phyloP scores from a whole-genome alignment of 2,113 vertebrate genomes.

The Propithecus coquereli region DNA sequence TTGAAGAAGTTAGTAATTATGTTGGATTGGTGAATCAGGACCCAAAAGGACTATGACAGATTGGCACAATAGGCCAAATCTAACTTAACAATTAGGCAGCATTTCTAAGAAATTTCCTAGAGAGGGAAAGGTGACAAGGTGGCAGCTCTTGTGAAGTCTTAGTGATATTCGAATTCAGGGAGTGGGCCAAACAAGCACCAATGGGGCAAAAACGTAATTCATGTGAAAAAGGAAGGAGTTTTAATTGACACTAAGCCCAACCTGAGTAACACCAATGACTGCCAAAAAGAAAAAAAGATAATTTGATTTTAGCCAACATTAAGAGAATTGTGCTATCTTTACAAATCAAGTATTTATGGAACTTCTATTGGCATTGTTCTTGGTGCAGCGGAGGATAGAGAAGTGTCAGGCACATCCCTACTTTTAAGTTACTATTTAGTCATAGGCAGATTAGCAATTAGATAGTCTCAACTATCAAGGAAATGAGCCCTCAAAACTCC shows the following conservation, averaged over 20 bases:
- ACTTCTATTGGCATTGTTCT: background rate
- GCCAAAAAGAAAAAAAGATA: background rate
- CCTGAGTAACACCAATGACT: background rate
- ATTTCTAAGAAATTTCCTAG: background rate
- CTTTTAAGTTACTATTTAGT: background rate
- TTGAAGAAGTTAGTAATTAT: background rate
- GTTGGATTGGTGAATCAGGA: background rate
- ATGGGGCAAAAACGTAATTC: slow-evolving; percentile 3
- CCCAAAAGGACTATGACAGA: background rate
- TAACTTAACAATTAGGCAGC: background rate
- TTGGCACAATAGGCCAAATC: background rate
- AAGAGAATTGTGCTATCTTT: slow-evolving; percentile 7
- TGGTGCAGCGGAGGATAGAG: background rate
- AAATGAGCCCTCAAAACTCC: background rate
- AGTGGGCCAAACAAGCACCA: background rate
- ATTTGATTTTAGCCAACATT: background rate
- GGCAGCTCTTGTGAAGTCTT: background rate
- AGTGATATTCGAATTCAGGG: background rate
- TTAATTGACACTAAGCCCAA: background rate
- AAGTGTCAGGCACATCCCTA: background rate
- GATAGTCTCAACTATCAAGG: background rate
- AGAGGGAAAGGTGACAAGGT: background rate
- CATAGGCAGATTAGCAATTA: background rate
- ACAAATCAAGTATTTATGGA: slow-evolving; percentile 23
- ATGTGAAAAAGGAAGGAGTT: background rate